phyloP scores from a whole-genome alignment of 2,113 vertebrate species.

The rat (Rattus norvegicus) region GRCr8 NC_086019.1:213987001-213987500 shows the following conservation, averaged over 20 bases:
- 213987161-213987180: background rate
- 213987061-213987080: background rate
- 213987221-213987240: too few species aligned
- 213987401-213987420: background rate
- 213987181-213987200: background rate
- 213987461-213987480: background rate
- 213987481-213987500: background rate
- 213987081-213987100: background rate
- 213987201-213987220: background rate
- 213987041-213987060: background rate
- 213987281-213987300: background rate
- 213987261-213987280: too few species aligned
- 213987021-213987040: background rate
- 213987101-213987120: background rate
- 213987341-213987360: background rate
- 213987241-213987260: too few species aligned
- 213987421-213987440: background rate
- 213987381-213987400: background rate
- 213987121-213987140: background rate
- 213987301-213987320: background rate
- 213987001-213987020: background rate
- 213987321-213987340: background rate
- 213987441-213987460: background rate
- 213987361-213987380: background rate
- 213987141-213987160: background rate